phyloP scores from a whole-genome alignment of 1,140 invertebrate species.

The Battus philenor region DNA sequence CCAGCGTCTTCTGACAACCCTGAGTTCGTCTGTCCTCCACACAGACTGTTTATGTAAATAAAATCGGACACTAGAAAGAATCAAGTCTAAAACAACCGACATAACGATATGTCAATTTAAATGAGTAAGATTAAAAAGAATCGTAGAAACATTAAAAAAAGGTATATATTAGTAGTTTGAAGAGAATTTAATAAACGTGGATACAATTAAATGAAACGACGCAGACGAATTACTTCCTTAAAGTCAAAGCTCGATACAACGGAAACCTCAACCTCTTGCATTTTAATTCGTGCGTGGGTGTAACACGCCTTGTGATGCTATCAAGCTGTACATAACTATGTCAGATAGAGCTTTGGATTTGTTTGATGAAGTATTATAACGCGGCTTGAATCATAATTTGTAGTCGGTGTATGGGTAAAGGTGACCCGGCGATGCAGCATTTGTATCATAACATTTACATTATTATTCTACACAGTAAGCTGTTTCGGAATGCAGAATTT shows the following conservation, averaged over 20 bases:
- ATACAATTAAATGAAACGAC: constrained; percentile 35
- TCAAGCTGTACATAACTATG: constrained; percentile 31
- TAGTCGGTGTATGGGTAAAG: constrained; percentile 7
- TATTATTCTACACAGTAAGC: constrained; percentile 2
- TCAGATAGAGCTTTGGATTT: constrained; percentile 14
- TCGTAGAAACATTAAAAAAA: neutral
- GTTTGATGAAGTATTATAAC: constrained; percentile 13
- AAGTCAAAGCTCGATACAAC: constrained; percentile 24
- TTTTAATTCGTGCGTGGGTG: constrained; percentile 38
- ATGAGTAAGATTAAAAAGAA: too few relatives aligned
- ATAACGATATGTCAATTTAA: too few relatives aligned
- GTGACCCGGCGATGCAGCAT: constrained; percentile 8
- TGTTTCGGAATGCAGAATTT: constrained; percentile 2
- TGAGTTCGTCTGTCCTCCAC: too few relatives aligned
- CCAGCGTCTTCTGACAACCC: too few relatives aligned
- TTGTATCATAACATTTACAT: constrained; percentile 7
- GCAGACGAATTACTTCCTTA: constrained; percentile 61
- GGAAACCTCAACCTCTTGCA: constrained; percentile 19
- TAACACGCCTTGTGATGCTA: constrained; percentile 29
- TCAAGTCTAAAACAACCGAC: too few relatives aligned
- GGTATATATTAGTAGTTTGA: too few relatives aligned
- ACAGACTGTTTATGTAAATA: too few relatives aligned
- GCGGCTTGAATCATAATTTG: constrained; percentile 9
- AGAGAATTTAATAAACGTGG: too few relatives aligned
- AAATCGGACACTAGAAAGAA: too few relatives aligned